These are phyloP conservation scores for Mionectes olivaceus DNA, from an alignment of 2,797 vertebrate species.

Conservation along the genomic window DNA sequence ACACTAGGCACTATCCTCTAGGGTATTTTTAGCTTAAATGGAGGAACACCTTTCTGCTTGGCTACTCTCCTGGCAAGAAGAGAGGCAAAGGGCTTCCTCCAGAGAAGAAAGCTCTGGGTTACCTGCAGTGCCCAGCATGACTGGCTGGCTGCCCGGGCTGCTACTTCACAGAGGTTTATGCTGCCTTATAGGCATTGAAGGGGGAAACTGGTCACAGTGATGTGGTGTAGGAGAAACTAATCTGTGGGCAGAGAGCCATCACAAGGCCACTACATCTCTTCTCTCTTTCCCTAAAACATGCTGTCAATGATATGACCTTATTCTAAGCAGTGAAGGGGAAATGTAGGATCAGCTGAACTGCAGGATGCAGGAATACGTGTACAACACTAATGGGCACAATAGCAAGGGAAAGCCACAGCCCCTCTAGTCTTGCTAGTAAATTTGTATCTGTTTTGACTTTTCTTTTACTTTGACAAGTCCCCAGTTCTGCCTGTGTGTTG, in stretches of 20 bases:
- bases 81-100: neutral
- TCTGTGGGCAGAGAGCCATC: neutral
- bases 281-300: neutral
- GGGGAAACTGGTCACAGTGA: neutral
- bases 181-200: neutral
- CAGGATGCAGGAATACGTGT: neutral
- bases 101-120: neutral
- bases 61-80: neutral
- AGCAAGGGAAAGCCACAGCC: neutral
- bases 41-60: neutral
- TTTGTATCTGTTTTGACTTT: neutral
- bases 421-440: neutral
- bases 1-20: neutral
- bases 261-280: neutral
- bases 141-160: neutral
- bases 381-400: neutral
- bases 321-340: neutral
- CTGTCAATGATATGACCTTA: accelerated
- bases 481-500: neutral
- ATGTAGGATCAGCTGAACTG: neutral
- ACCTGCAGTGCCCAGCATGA: neutral
- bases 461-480: neutral
- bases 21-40: neutral
- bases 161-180: neutral
- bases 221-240: neutral